Evolutionary conservation across 2,888 invertebrate species (phyloP), one percentile per base, ranked within the genome.

Genomic region (Eudemis profundana): DNA sequence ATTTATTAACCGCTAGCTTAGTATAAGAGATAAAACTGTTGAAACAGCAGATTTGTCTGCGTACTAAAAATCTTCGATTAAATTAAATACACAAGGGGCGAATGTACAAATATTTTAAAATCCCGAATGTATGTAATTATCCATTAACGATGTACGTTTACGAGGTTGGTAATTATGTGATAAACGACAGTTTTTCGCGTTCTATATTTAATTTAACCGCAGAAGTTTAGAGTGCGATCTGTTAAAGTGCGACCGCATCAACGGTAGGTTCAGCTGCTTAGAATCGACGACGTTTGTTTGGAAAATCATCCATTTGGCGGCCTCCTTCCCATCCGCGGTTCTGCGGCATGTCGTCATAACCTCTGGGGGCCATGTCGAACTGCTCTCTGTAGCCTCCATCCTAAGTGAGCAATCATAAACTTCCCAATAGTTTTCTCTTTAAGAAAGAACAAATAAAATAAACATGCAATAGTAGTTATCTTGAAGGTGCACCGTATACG

Each of bases 211-310:
- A 53, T 60, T 53, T 60, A 60, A 65, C 65, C 65, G 46, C 47
- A 60, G 60, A 60, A 21, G n/a, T 21, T 7, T n/a, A n/a, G 17
- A 17, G 19, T 40, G 4, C 12, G 15, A 40, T 27, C 3, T 68
- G 69, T 56, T 70, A 44, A 57, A 61, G n/a, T 46, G 57, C 51
- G 33, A 68, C 57, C 63, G 69, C 62, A 57, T 62, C 61, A 63
- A 61, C 59, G 21, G 50, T 42, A n/a, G 2, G 61, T 50, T 44
- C 61, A 63, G 69, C 65, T 67, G 69, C 79, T 90, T 93, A 94
- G 84, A 93, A 94, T 72, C 94, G 94, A 80, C 94, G 93, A 74
- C 94, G 93, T 89, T 94, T 94, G 88, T 93, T 93, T 78, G 94
- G 94, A 85, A 89, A 94, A 89, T 94, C 94, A 72, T 94, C 94